Evolutionary conservation across 2,113 vertebrate species (phyloP).

Genomic region (Macquaria australasica): DNA sequence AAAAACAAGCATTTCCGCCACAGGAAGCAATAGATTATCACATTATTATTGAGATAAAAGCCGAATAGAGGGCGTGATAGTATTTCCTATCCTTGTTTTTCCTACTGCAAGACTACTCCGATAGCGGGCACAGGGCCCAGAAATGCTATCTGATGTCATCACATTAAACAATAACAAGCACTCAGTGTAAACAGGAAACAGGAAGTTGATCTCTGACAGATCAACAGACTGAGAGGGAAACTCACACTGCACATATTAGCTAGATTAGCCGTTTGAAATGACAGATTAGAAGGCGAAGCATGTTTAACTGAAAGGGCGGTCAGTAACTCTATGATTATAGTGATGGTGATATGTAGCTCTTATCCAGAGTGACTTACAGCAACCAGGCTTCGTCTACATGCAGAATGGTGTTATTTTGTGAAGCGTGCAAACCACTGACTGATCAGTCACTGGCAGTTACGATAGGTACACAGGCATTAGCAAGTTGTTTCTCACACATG

Average conservation of each 20-base stretch:
- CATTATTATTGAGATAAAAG: conserved; percentile 64
- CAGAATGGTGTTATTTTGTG: neutral
- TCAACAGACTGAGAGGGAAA: conserved; percentile 61
- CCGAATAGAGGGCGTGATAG: conserved; percentile 40
- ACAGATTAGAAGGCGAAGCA: conserved; percentile 22
- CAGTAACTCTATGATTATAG: neutral
- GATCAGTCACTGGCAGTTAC: conserved; percentile 32
- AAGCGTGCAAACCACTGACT: neutral
- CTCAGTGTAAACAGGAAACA: conserved; percentile 80
- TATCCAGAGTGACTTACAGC: neutral
- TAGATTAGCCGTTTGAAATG: conserved; percentile 22
- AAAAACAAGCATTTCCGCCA: conserved; percentile 51
- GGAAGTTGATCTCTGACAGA: conserved; percentile 74
- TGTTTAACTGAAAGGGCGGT: neutral
- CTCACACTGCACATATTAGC: conserved; percentile 31
- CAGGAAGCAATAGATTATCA: conserved; percentile 75
- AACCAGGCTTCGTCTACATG: neutral
- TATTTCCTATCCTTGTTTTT: conserved; percentile 68
- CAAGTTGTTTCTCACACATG: conserved; percentile 39
- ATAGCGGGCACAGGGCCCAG: conserved; percentile 33
- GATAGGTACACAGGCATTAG: conserved; percentile 27
- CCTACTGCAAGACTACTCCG: conserved; percentile 41
- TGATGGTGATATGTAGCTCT: neutral
- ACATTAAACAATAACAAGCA: conserved; percentile 73
- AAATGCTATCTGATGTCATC: conserved; percentile 74